Base-by-base conservation (phyloP, 2,113 vertebrate genomes). In the Rhea americana region DNA sequence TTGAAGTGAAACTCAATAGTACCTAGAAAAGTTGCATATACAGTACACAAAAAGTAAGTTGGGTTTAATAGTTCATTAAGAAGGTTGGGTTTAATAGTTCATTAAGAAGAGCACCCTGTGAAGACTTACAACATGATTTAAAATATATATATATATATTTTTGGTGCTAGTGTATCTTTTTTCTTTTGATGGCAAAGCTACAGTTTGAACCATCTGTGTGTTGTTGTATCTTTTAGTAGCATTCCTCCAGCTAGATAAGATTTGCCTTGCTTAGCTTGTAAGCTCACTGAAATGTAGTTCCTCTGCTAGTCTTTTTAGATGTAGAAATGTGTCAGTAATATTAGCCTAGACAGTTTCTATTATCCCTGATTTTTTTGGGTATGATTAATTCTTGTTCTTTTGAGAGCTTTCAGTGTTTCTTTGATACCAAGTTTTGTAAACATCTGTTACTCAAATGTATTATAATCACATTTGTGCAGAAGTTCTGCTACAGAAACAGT, bases 91-190 rank as follows among this genome's bases (percentile, higher is more conserved):
- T 93, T 75, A 77, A 25, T 73, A 80, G 89, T 95, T 95, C 59
- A 59, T 93, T 39, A 59, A 80, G 77, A 90, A 68, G 89, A 90
- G 68, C 61, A 87, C 90, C 86, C 93, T 96, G 72, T 91, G 96
- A 97, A 96, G 91, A 93, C 78, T 95, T 95, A 78, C 56, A 89
- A 91, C 13, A 35, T 35, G 35, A 35, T 35, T 35, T 35, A 35
- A 35, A 35, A 35, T 35, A 35, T 35, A 35, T 35, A 35, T 35
- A 35, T 35, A 35, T 35, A 35, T 35, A 7, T 26, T 94, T 90
- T 96, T 95, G 96, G 95, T 97, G 97, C 96, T 97, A 91, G 45
- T 83, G 9, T 91, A 74, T 95, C 7, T 85, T 87, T 91, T 92
- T 87, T 56, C 53, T 91, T 86, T 82, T 75, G 53, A 75, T 71